Conservation (phyloP, 2,888 invertebrate genomes). For the Xestia ashworthii region DNA sequence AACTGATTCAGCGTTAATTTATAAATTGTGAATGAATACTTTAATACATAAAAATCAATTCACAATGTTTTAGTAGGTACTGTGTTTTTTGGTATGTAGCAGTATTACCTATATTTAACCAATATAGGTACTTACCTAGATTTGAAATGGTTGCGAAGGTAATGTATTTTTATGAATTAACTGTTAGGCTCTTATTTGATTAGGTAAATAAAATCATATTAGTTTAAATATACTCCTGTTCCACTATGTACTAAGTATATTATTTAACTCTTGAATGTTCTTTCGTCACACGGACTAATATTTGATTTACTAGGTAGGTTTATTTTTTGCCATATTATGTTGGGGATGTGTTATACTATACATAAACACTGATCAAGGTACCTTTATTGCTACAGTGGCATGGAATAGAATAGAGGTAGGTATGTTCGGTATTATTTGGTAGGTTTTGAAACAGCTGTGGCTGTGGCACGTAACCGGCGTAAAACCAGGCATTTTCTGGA, state of each 20-base stretch:
- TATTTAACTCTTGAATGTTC: background rate
- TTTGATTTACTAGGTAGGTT: background rate
- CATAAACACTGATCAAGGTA: background rate
- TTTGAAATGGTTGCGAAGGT: background rate
- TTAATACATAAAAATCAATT: background rate
- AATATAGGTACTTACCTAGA: background rate
- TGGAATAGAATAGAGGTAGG: slow-evolving; percentile 11
- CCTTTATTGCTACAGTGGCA: slow-evolving; percentile 13
- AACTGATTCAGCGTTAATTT: background rate
- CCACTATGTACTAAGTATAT: background rate
- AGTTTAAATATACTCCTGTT: background rate
- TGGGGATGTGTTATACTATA: background rate
- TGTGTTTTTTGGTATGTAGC: background rate
- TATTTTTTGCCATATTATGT: background rate
- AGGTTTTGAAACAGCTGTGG: slow-evolving; percentile 48
- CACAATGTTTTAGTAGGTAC: background rate
- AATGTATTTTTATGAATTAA: slow-evolving; percentile 8
- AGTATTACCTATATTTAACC: background rate
- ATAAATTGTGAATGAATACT: background rate
- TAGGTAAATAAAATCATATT: background rate
- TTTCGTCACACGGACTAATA: background rate
- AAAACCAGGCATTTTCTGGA: slow-evolving; percentile 35
- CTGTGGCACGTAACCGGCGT: slow-evolving; percentile 53
- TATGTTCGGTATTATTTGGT: slow-evolving; percentile 11
- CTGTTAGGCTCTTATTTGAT: background rate